Conservation (phyloP, 1,140 invertebrate species). For the Pectinophora gossypiella region DNA sequence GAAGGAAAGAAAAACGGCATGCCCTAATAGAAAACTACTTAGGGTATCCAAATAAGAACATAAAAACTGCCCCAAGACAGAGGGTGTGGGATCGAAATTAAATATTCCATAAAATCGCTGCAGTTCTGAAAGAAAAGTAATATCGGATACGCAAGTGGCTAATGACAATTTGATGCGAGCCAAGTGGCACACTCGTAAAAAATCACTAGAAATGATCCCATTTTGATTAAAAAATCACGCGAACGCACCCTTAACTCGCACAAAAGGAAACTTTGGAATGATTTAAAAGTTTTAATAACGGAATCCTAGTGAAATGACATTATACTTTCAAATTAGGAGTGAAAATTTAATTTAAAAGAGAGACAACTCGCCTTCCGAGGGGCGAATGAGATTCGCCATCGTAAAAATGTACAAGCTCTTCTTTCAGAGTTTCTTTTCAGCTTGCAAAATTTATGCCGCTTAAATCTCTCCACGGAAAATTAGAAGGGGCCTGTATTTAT, state of each 20-base stretch:
- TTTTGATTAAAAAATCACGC: slow-evolving; percentile 75
- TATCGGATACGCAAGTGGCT: slow-evolving; percentile 70
- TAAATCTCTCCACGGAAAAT: slow-evolving; percentile 72
- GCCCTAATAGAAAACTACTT: too few relatives aligned
- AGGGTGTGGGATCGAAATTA: slow-evolving; percentile 40
- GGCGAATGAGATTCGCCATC: slow-evolving; percentile 66
- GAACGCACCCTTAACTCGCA: slow-evolving; percentile 50
- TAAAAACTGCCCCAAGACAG: slow-evolving; percentile 27
- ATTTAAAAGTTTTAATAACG: slow-evolving; percentile 77
- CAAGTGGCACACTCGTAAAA: slow-evolving; percentile 66
- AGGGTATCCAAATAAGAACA: too few relatives aligned
- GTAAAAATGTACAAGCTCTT: slow-evolving; percentile 73
- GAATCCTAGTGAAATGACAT: slow-evolving; percentile 76
- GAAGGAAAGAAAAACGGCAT: too few relatives aligned
- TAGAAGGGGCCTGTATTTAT: slow-evolving; percentile 71
- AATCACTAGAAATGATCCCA: slow-evolving; percentile 70
- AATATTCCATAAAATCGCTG: slow-evolving; percentile 60
- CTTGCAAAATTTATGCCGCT: slow-evolving; percentile 64
- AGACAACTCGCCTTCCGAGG: slow-evolving; percentile 68
- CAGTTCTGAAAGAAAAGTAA: slow-evolving; percentile 69
- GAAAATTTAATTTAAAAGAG: slow-evolving; percentile 77
- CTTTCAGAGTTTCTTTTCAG: slow-evolving; percentile 72
- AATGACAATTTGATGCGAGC: slow-evolving; percentile 69
- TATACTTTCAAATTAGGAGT: slow-evolving; percentile 78
- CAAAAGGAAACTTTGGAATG: slow-evolving; percentile 67